Evolutionary conservation across 2,888 invertebrate genomes (phyloP).

Genomic region (Xylota sylvarum): DNA sequence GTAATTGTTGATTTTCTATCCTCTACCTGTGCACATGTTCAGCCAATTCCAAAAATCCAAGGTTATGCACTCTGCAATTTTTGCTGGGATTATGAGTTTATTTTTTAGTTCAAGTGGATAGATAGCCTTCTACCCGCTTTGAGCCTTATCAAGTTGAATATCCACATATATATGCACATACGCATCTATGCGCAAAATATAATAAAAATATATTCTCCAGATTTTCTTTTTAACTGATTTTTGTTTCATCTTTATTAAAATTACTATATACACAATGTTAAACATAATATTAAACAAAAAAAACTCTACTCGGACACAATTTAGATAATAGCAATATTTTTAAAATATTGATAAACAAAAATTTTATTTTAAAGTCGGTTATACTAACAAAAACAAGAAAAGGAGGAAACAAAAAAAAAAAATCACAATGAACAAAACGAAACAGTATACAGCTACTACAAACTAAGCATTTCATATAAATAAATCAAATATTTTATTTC

Average conservation of each 20-base stretch:
- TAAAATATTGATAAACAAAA: constrained; percentile 45
- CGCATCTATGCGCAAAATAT: no score
- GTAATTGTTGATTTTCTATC: no score
- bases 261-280: constrained; percentile 64
- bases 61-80: no score
- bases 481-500: constrained; percentile 19
- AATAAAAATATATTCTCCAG: no score
- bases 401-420: constrained; percentile 25
- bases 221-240: constrained; percentile 50
- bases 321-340: constrained; percentile 46
- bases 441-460: constrained; percentile 21
- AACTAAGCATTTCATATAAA: constrained; percentile 23
- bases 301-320: constrained; percentile 12
- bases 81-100: no score
- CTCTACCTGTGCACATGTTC: no score
- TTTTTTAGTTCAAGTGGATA: no score
- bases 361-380: background rate
- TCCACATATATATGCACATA: no score
- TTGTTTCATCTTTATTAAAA: constrained; percentile 65
- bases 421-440: constrained; percentile 47
- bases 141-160: no score
- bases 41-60: no score
- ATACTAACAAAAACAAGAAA: constrained; percentile 34
- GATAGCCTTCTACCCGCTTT: no score
- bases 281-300: constrained; percentile 39